Percentiles rank a stretch among this genome's conserved stretches.
Evolutionary conservation across 2,888 invertebrate species (phyloP).

Genomic region (Suillia variegata): DNA sequence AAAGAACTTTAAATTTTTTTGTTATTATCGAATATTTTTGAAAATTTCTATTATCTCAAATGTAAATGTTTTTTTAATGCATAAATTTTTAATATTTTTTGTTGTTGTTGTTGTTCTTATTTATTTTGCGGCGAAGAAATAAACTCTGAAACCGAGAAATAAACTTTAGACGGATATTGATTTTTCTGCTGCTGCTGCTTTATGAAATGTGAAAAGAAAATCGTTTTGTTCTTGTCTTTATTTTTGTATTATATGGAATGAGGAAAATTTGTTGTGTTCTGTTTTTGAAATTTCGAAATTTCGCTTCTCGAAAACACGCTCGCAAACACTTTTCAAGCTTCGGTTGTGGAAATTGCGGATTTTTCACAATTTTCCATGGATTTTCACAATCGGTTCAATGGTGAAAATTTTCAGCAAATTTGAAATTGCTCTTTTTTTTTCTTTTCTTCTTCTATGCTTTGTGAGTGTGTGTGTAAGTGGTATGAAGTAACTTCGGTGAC

Average conservation of each 20-base stretch:
- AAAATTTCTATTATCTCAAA: too few relatives aligned
- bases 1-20: conserved; percentile 8
- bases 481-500: conserved; percentile 21
- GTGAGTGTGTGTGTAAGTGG: not conserved
- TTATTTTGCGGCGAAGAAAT: too few relatives aligned
- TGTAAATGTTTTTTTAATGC: too few relatives aligned
- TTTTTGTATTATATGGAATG: too few relatives aligned
- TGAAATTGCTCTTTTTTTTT: conserved; percentile 9
- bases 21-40: not conserved
- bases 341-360: not conserved
- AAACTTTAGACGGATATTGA: conserved; percentile 63
- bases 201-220: not conserved
- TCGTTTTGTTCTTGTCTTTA: not conserved
- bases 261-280: not conserved
- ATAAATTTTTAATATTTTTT: not conserved
- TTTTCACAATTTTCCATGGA: conserved; percentile 10
- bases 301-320: not conserved
- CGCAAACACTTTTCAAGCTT: not conserved
- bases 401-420: conserved; percentile 13
- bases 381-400: not conserved
- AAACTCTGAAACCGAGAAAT: conserved; percentile 53
- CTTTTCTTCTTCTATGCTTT: conserved; percentile 1
- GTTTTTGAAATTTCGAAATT: conserved; percentile 1
- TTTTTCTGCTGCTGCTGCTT: conserved; percentile 39
- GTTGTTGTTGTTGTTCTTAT: not conserved